Evolutionary conservation across 1,140 invertebrate species (phyloP).

Genomic region (Homarus americanus): DNA sequence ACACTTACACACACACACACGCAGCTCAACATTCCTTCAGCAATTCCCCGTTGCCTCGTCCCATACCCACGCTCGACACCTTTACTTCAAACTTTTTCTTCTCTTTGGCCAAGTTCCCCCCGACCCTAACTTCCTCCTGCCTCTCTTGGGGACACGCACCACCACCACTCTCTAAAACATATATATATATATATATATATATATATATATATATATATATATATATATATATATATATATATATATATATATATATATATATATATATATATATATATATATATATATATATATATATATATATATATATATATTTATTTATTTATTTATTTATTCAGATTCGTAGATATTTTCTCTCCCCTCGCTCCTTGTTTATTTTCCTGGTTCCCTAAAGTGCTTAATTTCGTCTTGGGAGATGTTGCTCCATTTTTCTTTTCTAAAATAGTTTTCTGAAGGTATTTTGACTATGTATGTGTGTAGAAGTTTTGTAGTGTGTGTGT

Average conservation of each 20-base stretch:
- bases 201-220: constrained; percentile 9
- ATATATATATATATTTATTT: constrained; percentile 34
- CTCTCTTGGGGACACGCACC: neutral
- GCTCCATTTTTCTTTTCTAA: too few species aligned
- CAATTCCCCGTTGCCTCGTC: neutral
- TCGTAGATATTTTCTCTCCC: neutral
- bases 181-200: constrained; percentile 18
- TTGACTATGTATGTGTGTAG: too few species aligned
- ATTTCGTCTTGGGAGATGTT: too few species aligned
- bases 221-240: constrained; percentile 35
- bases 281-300: constrained; percentile 29
- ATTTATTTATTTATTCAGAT: neutral
- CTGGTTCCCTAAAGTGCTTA: too few species aligned
- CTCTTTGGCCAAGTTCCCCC: neutral
- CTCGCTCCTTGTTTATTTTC: neutral
- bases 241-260: constrained; percentile 18
- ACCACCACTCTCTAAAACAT: neutral
- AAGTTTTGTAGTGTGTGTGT: too few species aligned
- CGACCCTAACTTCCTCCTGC: neutral
- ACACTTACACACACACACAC: too few species aligned
- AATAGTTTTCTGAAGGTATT: too few species aligned
- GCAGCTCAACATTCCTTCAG: neutral
- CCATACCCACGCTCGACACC: neutral
- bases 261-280: constrained; percentile 23
- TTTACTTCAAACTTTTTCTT: neutral